A percentile compares a stretch with the other conserved stretches of the same genome.
Evolutionary conservation across 2,797 vertebrate species (phyloP).

Genomic region (Spea hammondii): DNA sequence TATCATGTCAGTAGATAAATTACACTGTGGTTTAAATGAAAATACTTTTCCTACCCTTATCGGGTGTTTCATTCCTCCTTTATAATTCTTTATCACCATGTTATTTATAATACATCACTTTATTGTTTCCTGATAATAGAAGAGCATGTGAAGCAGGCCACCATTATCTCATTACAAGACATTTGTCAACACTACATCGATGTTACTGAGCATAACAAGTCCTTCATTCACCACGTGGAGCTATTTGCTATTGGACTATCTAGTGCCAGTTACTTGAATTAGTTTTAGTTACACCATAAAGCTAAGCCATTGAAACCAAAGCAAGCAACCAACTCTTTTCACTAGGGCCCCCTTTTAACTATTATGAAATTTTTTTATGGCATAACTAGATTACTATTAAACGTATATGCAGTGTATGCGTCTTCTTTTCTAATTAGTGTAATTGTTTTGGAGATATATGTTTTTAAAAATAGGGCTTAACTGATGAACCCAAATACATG

Average conservation of each 20-base stretch:
- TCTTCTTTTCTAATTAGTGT: no score
- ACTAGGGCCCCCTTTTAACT: no score
- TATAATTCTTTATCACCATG: conserved; percentile 6
- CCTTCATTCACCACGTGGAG: conserved; percentile 40
- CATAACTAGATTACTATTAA: no score
- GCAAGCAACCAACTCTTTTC: no score
- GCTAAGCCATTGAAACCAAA: background rate
- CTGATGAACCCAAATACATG: no score
- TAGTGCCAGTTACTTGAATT: conserved; percentile 11
- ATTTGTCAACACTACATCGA: conserved; percentile 38
- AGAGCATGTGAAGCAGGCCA: conserved; percentile 22
- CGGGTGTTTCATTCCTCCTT: background rate
- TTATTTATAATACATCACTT: conserved; percentile 31
- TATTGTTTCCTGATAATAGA: conserved; percentile 37
- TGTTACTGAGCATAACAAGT: conserved; percentile 28
- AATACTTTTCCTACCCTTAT: no score
- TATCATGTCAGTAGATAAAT: no score
- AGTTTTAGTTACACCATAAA: conserved; percentile 17
- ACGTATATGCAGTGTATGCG: no score
- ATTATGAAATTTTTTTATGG: no score
- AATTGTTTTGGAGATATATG: no score
- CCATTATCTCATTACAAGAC: conserved; percentile 42
- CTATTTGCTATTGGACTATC: conserved; percentile 10
- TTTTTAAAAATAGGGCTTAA: no score
- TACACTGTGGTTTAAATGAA: no score